phyloP scores from a whole-genome alignment of 2,797 vertebrate genomes.

The Sebastes hubbsi region DNA sequence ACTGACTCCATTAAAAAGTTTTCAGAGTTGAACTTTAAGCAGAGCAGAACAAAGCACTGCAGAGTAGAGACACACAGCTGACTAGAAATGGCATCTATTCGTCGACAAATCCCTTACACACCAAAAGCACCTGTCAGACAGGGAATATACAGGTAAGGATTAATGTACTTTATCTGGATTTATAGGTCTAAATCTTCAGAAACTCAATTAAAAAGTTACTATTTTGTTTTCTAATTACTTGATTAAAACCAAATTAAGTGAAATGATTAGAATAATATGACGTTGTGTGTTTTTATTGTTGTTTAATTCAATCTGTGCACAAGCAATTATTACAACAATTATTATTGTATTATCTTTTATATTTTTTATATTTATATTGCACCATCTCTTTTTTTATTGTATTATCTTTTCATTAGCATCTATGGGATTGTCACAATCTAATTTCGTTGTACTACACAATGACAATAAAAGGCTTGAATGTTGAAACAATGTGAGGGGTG shows the following conservation, averaged over 20 bases:
- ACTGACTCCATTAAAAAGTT: neutral
- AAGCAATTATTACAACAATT: too few relatives aligned
- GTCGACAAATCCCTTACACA: conserved; percentile 73
- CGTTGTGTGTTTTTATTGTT: neutral
- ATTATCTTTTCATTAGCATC: too few relatives aligned
- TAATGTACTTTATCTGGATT: neutral
- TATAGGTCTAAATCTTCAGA: neutral
- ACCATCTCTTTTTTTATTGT: too few relatives aligned
- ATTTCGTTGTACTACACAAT: too few relatives aligned
- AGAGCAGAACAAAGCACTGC: neutral
- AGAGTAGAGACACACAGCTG: neutral
- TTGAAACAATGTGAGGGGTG: conserved; percentile 20
- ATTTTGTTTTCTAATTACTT: neutral
- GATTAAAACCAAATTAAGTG: neutral
- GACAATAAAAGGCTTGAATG: too few relatives aligned
- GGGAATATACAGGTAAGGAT: conserved; percentile 85
- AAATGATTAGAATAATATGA: rapidly evolving
- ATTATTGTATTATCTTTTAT: too few relatives aligned
- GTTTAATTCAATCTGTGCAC: neutral
- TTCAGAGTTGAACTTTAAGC: neutral
- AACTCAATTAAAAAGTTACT: too few relatives aligned
- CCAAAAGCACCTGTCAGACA: conserved; percentile 80
- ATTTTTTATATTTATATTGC: too few relatives aligned
- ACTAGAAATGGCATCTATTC: conserved; percentile 70
- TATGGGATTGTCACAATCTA: too few relatives aligned